Evolutionary conservation across 2,113 vertebrate species (phyloP).

Genomic region (Trinectes maculatus): DNA sequence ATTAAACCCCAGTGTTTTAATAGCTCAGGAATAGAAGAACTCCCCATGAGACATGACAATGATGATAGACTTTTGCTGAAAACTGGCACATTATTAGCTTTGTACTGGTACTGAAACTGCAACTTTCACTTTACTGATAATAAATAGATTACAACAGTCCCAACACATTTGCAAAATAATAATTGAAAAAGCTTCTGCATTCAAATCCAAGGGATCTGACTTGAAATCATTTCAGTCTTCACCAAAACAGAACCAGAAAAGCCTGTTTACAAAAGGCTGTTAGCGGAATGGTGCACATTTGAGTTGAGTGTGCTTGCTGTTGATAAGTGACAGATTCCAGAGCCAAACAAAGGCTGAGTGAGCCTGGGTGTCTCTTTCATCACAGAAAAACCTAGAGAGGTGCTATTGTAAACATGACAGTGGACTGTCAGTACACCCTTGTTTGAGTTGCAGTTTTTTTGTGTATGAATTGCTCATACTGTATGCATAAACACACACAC

Average conservation of each 20-base stretch:
- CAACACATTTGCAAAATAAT: not conserved
- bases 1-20: slow-evolving; percentile 79
- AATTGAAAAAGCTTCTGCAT: not conserved
- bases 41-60: slow-evolving; percentile 65
- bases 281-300: slow-evolving; percentile 25
- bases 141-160: slow-evolving; percentile 8
- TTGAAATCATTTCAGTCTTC: not conserved
- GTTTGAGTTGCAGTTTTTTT: slow-evolving; percentile 65
- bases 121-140: slow-evolving; percentile 23
- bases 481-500: slow-evolving; percentile 40
- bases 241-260: slow-evolving; percentile 1
- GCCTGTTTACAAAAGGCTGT: slow-evolving; percentile 4
- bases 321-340: slow-evolving; percentile 65
- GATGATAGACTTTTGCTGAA: slow-evolving; percentile 60
- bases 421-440: slow-evolving; percentile 66
- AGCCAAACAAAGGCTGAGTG: slow-evolving; percentile 61
- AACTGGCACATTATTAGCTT: slow-evolving; percentile 43
- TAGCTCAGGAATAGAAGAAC: slow-evolving; percentile 72
- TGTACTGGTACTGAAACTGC: slow-evolving; percentile 29
- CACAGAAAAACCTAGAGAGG: slow-evolving; percentile 73
- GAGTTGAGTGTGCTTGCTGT: slow-evolving; percentile 44
- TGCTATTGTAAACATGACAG: slow-evolving; percentile 78
- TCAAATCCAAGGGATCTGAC: not conserved
- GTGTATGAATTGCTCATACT: slow-evolving; percentile 51
- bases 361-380: slow-evolving; percentile 64